These are phyloP conservation scores for Brenthis daphne DNA, from an alignment of 2,888 invertebrate genomes.

Conservation along the genomic window DNA sequence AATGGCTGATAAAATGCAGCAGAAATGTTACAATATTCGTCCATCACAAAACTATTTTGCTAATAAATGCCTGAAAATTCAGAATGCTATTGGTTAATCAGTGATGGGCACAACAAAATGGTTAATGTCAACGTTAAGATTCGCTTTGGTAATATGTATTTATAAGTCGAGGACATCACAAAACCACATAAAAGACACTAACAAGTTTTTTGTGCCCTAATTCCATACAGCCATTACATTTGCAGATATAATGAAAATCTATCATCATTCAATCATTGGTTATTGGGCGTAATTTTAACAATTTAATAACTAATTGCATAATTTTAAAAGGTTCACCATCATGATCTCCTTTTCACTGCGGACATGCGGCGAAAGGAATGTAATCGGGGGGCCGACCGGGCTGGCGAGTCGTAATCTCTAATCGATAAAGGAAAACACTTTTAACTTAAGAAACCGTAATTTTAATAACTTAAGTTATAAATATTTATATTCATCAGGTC, in stretches of 20 bases:
- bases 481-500: conserved; percentile 84
- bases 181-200: conserved; percentile 74
- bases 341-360: conserved; percentile 78
- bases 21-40: conserved; percentile 81
- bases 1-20: conserved; percentile 83
- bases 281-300: conserved; percentile 69
- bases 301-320: conserved; percentile 65
- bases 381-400: conserved; percentile 78
- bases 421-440: conserved; percentile 81
- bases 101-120: conserved; percentile 78
- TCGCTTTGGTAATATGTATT: conserved; percentile 69
- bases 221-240: conserved; percentile 77
- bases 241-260: conserved; percentile 62
- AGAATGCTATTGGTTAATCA: conserved; percentile 72
- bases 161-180: conserved; percentile 68
- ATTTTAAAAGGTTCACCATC: conserved; percentile 74
- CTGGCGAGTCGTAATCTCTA: conserved; percentile 58
- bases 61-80: conserved; percentile 81
- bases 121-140: conserved; percentile 74
- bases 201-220: conserved; percentile 80
- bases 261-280: conserved; percentile 55
- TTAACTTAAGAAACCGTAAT: conserved; percentile 84
- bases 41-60: conserved; percentile 79
- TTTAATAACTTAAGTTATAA: conserved; percentile 84
- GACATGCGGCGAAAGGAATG: conserved; percentile 80